A percentile compares a stretch with the other conserved stretches of the same genome.
Evolutionary conservation across 2,113 vertebrate species (phyloP).

Genomic region (Oophaga pumilio): DNA sequence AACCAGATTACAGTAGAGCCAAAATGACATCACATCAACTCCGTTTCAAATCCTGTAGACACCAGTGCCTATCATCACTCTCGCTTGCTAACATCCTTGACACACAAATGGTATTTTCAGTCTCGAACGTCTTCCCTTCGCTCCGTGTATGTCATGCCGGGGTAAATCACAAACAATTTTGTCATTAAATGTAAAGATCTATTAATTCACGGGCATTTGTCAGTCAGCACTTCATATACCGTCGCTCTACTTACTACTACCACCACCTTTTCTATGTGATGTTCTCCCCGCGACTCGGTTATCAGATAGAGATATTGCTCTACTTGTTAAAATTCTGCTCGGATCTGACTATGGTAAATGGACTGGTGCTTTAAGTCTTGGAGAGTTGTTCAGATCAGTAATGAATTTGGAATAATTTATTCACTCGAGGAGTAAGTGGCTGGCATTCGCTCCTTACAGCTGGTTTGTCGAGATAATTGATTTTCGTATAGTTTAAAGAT

Average conservation of each 20-base stretch:
- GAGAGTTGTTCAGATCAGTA: conserved; percentile 82
- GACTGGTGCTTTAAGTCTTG: conserved; percentile 78
- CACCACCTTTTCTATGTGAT: conserved; percentile 75
- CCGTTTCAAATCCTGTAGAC: conserved; percentile 82
- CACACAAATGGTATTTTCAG: conserved; percentile 80
- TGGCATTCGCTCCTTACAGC: conserved; percentile 87
- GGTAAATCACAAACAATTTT: conserved; percentile 73
- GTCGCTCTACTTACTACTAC: not conserved
- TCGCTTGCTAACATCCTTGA: conserved; percentile 80
- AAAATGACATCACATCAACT: conserved; percentile 89
- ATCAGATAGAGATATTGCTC: conserved; percentile 65
- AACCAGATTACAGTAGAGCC: conserved; percentile 79
- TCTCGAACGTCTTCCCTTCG: conserved; percentile 67
- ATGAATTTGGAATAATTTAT: conserved; percentile 94
- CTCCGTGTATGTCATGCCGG: conserved; percentile 77
- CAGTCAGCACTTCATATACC: conserved; percentile 66
- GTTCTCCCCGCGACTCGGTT: conserved; percentile 62
- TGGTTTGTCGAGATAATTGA: conserved; percentile 95
- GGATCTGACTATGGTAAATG: conserved; percentile 67
- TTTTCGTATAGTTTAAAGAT: conserved; percentile 93
- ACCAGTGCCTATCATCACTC: conserved; percentile 81
- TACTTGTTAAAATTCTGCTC: conserved; percentile 83
- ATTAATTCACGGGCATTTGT: conserved; percentile 72
- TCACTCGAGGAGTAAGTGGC: conserved; percentile 90
- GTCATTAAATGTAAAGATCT: conserved; percentile 76